Base-by-base conservation (phyloP, 2,888 invertebrate species). In the Penaeus monodon region DNA sequence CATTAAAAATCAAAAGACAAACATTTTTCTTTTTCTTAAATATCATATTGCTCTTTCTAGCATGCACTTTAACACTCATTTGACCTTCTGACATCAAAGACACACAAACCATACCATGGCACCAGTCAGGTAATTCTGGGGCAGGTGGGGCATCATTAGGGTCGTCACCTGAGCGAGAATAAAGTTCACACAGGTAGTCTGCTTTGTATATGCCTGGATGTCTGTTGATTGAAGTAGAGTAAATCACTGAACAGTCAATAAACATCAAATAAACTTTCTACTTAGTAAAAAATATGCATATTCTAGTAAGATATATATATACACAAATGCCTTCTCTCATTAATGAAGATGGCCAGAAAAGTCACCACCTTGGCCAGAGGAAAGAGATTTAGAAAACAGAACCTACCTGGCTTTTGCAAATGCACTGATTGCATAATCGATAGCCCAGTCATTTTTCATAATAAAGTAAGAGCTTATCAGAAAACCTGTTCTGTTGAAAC, bases 401-500 rank as follows among this genome's bases (percentile, higher is more conserved):
- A 85, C 89, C 73, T 91, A 95, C 95, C 95, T 94, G 88, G 94
- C 94, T 91, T 94, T 93, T 3, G 96, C 94, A 93, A 98, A 99
- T 91, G 95, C 95, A 68, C 93, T 93, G 12, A 98, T 92, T 0
- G 97, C 98, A 4, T 96, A 96, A 90, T 97, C 97, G 0, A 98
- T 94, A 91, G 96, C 95, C 93, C 95, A 97, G 91, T 96, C 96
- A 91, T 96, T 93, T 89, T 95, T 95, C 91, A 97, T 96, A 8
- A 98, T 96, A 92, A 99, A 94, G 92, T 96, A 99, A 0, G 98
- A 96, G 49, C 96, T 95, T 81, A 99, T 96, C 12, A 99, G 94
- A 92, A 99, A 99, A 0, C 99, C 99, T 14, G 99, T 99, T 91
- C 99, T 94, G 92, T 99, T 99, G 92, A 99, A 99, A 0, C 99